Evolutionary conservation across 1,140 invertebrate species (phyloP), one percentile per base, ranked within the genome.

Genomic region (Caenorhabditis latens): DNA sequence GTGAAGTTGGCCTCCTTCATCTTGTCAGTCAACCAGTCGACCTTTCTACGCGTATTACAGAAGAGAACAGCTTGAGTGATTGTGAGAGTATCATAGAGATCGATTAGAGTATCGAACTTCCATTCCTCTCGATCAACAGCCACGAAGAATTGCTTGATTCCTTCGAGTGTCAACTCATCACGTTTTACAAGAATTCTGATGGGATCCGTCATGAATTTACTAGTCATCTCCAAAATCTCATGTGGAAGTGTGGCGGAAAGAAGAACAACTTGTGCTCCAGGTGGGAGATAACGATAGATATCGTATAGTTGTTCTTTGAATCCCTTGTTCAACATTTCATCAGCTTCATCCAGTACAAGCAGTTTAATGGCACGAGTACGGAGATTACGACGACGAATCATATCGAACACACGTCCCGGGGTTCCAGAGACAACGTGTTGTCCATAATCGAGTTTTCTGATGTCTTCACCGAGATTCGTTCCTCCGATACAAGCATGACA

Each of bases 281-380:
- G 98, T 43, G 98, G 98, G 53, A 99, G 93, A 93, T 99, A 99
- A 90, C 98, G 95, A 93, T 99, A 99, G 0, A 99, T 97, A 94
- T 99, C 98, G 94, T 99, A 99, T 89, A 99, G 98, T 94, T 99
- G 98, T 94, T 99, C 98, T 93, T 99, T 99, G 92, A 99, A 99
- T 43, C 98, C 94, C 94, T 99, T 99, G 93, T 99, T 99, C 85
- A 99, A 94, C 98, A 99, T 99, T 94, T 99, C 98, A 94, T 99
- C 98, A 63, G 98, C 98, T 95, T 99, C 98, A 93, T 99, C 98
- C 43, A 99, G 94, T 3, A 99, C 96, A 48, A 99, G 93, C 96
- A 99, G 97, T 94, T 98, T 99, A 21, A 99, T 98, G 4, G 96
- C 95, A 91, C 98, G 94, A 32, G 98, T 99, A 89, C 98, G 94